Evolutionary conservation across 2,113 vertebrate genomes (phyloP), one percentile per base, ranked within the genome.

Genomic region (Oryzias curvinotus): DNA sequence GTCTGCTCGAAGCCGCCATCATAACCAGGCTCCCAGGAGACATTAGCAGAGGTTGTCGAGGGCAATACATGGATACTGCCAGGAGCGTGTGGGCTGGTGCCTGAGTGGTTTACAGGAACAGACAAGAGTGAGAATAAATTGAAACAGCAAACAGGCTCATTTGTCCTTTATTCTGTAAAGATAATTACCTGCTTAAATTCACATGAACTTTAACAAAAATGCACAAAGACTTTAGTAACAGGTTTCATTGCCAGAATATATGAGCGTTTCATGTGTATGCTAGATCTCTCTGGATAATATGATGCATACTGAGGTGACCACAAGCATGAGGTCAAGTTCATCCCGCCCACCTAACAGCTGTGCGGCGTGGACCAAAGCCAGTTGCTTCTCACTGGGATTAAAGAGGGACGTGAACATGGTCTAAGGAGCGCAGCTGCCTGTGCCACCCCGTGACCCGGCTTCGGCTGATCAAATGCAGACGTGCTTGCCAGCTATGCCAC

Each of bases 1-100:
- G 96, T 98, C 96, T 99, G 97, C 85, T 99, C 96, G 3, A 94
- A 98, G 91, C 96, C 97, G 74, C 97, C 97, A 58, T 99, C 97
- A 60, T 99, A 99, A 90, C 95, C 96, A 23, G 95, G 93, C 85
- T 98, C 96, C 97, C 97, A 99, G 86, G 97, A 98, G 77, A 98
- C 94, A 46, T 99, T 99, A 88, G 95, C 96, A 65, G 95, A 95
- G 90, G 94, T 98, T 88, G 95, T 97, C 68, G 94, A 95, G 74
- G 92, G 94, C 80, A 92, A 87, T 13, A 98, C 95, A 30, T 94
- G 95, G 88, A 99, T 93, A 70, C 92, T 94, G 84, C 92, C 92
- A 0, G 97, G 96, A 84, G 97, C 95, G 0, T 99, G 96, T 63
- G 97, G 97, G 92, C 97, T 99, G 86, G 97, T 99, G 88, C 97